A percentile compares a stretch with the other conserved stretches of the same genome.
These are phyloP conservation scores for Paradoxurus hermaphroditus DNA, from an alignment of 2,113 vertebrate species.

Conservation along the genomic window DNA sequence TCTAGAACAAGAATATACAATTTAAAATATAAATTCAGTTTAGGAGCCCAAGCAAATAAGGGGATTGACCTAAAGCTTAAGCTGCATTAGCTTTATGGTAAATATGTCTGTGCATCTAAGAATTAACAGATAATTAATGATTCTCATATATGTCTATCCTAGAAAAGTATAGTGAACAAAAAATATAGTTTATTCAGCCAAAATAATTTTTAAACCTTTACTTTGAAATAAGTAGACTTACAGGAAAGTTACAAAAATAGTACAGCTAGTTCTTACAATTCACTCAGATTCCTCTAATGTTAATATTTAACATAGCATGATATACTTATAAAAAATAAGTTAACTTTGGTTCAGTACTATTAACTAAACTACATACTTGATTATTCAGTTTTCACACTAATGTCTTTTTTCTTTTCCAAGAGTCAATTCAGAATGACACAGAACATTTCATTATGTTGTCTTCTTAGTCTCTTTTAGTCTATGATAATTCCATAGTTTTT, in stretches of 20 bases:
- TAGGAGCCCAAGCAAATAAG: neutral
- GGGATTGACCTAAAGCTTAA: neutral
- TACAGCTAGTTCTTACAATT: neutral
- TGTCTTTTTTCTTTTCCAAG: neutral
- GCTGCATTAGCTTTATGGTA: neutral
- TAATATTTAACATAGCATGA: neutral
- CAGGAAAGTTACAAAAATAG: neutral
- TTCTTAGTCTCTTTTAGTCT: neutral
- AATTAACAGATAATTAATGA: neutral
- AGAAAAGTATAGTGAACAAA: neutral
- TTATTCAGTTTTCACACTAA: neutral
- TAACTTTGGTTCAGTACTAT: neutral
- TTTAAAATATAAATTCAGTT: neutral
- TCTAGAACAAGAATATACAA: neutral
- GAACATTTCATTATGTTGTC: neutral
- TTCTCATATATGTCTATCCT: neutral
- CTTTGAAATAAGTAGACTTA: neutral
- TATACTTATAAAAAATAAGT: neutral
- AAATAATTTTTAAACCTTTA: slow-evolving; percentile 11
- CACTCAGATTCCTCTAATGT: neutral
- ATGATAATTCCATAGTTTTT: neutral
- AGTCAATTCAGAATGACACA: neutral
- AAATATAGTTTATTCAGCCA: neutral
- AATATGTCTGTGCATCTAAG: neutral
- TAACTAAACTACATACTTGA: neutral